phyloP scores from a whole-genome alignment of 1,140 invertebrate species.

The Scaptodrosophila lebanonensis region DNA sequence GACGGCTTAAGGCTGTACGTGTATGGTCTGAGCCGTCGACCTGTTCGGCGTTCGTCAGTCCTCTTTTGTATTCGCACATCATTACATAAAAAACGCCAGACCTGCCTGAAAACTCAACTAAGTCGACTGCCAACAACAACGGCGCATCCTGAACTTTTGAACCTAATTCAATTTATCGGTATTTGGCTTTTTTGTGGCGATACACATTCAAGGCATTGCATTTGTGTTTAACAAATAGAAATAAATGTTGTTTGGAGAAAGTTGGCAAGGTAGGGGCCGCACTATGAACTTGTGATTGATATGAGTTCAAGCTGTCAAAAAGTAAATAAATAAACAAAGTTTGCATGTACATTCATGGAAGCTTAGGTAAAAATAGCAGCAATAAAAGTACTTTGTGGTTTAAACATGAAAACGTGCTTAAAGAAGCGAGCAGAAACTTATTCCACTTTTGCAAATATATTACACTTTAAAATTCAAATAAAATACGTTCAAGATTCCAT shows the following conservation, averaged over 20 bases:
- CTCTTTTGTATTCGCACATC: conserved; percentile 16
- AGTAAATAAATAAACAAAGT: conserved; percentile 17
- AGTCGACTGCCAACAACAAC: conserved; percentile 37
- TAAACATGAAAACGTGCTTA: no score
- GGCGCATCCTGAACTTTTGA: conserved; percentile 63
- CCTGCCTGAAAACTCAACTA: conserved; percentile 23
- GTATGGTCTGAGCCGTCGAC: no score
- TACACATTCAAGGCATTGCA: conserved; percentile 1
- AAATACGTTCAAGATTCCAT: no score
- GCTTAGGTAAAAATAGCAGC: no score
- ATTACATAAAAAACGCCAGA: no score
- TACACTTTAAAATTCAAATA: no score
- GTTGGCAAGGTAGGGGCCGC: conserved; percentile 10
- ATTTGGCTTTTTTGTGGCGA: conserved; percentile 18
- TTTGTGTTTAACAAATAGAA: conserved; percentile 24
- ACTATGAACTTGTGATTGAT: conserved; percentile 47
- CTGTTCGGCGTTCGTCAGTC: no score
- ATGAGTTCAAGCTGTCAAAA: conserved; percentile 25
- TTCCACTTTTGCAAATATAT: no score
- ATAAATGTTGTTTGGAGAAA: conserved; percentile 46
- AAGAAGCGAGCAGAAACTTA: no score
- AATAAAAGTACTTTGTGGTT: no score
- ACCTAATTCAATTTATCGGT: conserved; percentile 54
- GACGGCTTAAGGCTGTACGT: no score
- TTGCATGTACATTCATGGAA: no score